Percentiles rank a stretch among this genome's conserved stretches.
Evolutionary conservation across 2,113 vertebrate species (phyloP).

Genomic region (Tympanuchus pallidicinctus): DNA sequence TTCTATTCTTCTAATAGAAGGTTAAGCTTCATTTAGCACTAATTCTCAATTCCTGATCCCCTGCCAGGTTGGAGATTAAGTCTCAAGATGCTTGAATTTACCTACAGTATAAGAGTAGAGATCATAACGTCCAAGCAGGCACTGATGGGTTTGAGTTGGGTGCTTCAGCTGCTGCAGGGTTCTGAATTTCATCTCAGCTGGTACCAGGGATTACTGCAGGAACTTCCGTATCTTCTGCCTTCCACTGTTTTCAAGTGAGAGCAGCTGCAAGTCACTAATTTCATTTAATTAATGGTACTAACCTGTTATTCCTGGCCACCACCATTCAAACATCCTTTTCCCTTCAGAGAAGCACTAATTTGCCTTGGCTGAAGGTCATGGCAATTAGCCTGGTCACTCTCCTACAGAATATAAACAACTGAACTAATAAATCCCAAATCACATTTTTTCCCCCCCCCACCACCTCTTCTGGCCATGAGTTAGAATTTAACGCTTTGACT

Average conservation of each 20-base stretch:
- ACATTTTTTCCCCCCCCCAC: background rate
- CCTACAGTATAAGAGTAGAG: background rate
- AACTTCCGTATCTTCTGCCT: background rate
- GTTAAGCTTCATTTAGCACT: background rate
- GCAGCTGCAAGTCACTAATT: background rate
- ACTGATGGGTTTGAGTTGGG: too few relatives aligned
- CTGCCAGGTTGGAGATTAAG: background rate
- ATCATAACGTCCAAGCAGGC: rapidly evolving
- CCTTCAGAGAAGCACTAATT: background rate
- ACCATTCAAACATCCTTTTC: background rate
- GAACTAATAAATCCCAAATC: background rate
- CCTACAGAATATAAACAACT: background rate
- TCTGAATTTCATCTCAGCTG: background rate
- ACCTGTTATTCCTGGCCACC: background rate
- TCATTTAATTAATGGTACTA: background rate
- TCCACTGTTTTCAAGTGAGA: background rate
- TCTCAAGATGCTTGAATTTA: background rate
- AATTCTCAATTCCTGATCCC: background rate
- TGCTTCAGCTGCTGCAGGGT: background rate
- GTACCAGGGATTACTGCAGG: background rate
- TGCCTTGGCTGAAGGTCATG: background rate
- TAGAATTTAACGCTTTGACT: background rate
- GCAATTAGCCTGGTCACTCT: background rate
- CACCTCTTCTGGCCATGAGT: background rate
- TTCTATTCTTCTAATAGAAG: background rate